phyloP scores from a whole-genome alignment of 2,113 vertebrate species.

The human (Homo sapiens) region DNA sequence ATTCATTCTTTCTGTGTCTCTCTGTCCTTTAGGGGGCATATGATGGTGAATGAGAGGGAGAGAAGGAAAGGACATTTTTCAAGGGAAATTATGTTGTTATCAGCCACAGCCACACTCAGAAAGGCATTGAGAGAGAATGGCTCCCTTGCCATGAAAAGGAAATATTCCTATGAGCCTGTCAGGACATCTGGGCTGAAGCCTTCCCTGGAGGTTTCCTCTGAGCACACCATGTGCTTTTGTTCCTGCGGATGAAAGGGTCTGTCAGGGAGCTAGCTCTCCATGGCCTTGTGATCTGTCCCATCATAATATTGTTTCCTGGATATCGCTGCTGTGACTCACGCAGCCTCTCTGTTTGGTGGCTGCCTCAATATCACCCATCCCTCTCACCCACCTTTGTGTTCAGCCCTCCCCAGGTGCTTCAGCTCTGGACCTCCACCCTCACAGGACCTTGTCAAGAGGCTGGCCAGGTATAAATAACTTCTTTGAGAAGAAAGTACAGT shows the following conservation, averaged over 20 bases:
- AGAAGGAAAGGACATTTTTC: slow-evolving; percentile 74
- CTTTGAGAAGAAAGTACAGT: background rate
- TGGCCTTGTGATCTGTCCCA: slow-evolving; percentile 57
- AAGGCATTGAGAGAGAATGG: slow-evolving; percentile 72
- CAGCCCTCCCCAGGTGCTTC: background rate
- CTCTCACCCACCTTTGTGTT: background rate
- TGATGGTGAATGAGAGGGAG: slow-evolving; percentile 42
- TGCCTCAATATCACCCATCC: background rate
- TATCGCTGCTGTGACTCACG: slow-evolving; percentile 64
- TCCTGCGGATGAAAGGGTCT: slow-evolving; percentile 65
- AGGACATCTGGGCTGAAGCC: slow-evolving; percentile 68
- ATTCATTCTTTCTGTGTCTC: background rate
- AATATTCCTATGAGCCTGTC: slow-evolving; percentile 75
- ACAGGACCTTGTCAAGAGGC: background rate
- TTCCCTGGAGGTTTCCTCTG: slow-evolving; percentile 69
- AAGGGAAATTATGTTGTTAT: slow-evolving; percentile 80
- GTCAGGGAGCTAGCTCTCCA: slow-evolving; percentile 58
- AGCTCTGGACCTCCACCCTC: background rate
- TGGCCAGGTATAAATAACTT: background rate
- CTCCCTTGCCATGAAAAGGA: slow-evolving; percentile 64
- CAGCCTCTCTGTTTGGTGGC: background rate
- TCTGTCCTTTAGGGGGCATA: background rate
- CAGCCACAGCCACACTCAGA: slow-evolving; percentile 77
- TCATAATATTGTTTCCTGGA: slow-evolving; percentile 70
- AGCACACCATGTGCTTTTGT: slow-evolving; percentile 70